Conservation (phyloP, 2,888 invertebrate genomes). For the Hydriomena furcata region DNA sequence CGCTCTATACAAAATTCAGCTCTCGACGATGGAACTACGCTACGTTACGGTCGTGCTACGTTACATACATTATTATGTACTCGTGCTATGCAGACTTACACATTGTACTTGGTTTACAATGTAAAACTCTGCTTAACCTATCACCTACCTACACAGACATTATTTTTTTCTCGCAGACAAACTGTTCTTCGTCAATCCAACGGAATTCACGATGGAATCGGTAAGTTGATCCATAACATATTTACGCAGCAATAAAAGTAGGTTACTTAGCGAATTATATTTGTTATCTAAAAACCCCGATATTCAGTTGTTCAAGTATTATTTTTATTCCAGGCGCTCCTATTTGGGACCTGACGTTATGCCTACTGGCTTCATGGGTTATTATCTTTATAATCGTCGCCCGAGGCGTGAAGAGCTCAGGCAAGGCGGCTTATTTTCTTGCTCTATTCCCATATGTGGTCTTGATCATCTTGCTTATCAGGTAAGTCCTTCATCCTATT, state of each 20-base stretch:
- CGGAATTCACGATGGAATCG: constrained; percentile 59
- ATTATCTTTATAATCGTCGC: constrained; percentile 87
- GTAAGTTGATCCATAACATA: constrained; percentile 39
- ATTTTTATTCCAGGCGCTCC: constrained; percentile 71
- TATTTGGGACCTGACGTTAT: constrained; percentile 87
- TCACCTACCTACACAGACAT: too few species aligned
- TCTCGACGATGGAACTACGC: too few species aligned
- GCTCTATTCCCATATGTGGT: constrained; percentile 93
- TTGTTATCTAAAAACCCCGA: too few species aligned
- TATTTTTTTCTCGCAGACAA: constrained; percentile 44
- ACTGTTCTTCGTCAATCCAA: constrained; percentile 55
- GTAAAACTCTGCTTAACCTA: too few species aligned
- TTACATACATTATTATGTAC: too few species aligned
- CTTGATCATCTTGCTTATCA: constrained; percentile 88
- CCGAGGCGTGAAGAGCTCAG: constrained; percentile 90
- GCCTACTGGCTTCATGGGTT: constrained; percentile 87
- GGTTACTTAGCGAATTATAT: too few species aligned
- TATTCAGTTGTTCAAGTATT: background rate
- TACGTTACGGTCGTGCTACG: too few species aligned
- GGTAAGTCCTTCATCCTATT: constrained; percentile 56
- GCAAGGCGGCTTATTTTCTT: constrained; percentile 93
- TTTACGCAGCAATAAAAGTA: background rate
- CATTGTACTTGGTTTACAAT: too few species aligned
- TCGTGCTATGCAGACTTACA: too few species aligned
- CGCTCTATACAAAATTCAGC: too few species aligned